Evolutionary conservation across 2,113 vertebrate species (phyloP).

Genomic region (Hemibagrus wyckioides): DNA sequence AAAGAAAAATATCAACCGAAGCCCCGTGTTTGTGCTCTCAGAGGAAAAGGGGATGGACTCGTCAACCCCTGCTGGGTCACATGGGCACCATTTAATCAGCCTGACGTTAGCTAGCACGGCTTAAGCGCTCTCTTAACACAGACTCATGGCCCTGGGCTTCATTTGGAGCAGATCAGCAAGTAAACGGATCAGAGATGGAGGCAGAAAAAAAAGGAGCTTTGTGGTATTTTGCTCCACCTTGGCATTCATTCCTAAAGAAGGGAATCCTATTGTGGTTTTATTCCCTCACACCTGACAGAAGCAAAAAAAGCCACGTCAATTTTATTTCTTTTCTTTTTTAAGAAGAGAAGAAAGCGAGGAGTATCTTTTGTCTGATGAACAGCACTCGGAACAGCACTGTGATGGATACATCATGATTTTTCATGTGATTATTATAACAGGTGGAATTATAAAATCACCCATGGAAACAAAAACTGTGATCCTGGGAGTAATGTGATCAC

Average conservation of each 20-base stretch:
- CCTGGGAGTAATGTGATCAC: not conserved
- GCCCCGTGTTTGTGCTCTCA: not conserved
- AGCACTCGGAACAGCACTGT: not conserved
- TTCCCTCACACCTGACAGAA: slow-evolving; percentile 19
- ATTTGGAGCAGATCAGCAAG: slow-evolving; percentile 72
- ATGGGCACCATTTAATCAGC: slow-evolving; percentile 71
- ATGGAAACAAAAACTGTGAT: not conserved
- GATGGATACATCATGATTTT: not conserved
- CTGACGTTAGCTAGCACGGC: slow-evolving; percentile 70
- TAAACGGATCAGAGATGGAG: slow-evolving; percentile 67
- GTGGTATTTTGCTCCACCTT: slow-evolving; percentile 61
- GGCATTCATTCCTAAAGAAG: slow-evolving; percentile 57
- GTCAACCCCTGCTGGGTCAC: slow-evolving; percentile 68
- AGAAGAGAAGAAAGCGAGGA: not conserved
- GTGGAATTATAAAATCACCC: not conserved
- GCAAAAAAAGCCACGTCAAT: not conserved
- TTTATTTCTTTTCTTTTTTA: no score
- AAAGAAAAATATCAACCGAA: slow-evolving; percentile 5
- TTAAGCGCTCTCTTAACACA: slow-evolving; percentile 69
- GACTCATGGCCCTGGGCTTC: slow-evolving; percentile 64
- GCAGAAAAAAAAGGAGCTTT: slow-evolving; percentile 58
- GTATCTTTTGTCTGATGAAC: not conserved
- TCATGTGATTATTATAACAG: not conserved
- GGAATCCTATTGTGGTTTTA: slow-evolving; percentile 31
- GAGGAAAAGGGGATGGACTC: slow-evolving; percentile 33